Conservation (phyloP, 2,113 vertebrate species). For the Redunca redunca region DNA sequence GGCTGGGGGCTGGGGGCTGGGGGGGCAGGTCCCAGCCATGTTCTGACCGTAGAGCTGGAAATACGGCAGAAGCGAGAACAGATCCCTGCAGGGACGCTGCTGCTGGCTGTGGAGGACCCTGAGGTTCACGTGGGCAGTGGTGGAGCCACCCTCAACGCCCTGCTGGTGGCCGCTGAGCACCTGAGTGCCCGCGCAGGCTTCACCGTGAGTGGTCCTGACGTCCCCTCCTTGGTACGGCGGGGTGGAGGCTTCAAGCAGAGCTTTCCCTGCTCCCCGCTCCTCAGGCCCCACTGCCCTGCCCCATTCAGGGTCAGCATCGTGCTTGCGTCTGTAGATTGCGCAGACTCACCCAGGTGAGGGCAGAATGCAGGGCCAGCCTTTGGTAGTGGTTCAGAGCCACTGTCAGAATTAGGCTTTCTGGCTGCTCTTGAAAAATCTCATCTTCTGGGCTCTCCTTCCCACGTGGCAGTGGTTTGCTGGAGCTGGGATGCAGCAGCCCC, state of each 20-base stretch:
- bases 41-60: constrained; percentile 86
- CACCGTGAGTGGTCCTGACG: constrained; percentile 81
- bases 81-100: constrained; percentile 78
- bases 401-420: neutral
- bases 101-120: constrained; percentile 90
- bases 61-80: constrained; percentile 83
- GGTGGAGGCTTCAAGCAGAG: neutral
- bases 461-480: neutral
- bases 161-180: constrained; percentile 94
- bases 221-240: fast-evolving
- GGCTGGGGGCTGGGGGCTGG: no score
- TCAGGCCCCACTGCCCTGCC: neutral
- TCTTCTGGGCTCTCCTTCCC: neutral
- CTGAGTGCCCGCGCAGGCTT: constrained; percentile 88
- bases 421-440: neutral
- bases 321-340: neutral
- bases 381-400: neutral
- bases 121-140: constrained; percentile 89
- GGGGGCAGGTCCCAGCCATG: neutral
- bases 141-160: constrained; percentile 93
- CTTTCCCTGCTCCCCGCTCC: neutral
- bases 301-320: neutral
- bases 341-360: neutral
- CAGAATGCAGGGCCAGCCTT: neutral
- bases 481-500: neutral